These are phyloP conservation scores for Macrochelys suwanniensis DNA, from an alignment of 2,797 vertebrate genomes.

Conservation along the genomic window DNA sequence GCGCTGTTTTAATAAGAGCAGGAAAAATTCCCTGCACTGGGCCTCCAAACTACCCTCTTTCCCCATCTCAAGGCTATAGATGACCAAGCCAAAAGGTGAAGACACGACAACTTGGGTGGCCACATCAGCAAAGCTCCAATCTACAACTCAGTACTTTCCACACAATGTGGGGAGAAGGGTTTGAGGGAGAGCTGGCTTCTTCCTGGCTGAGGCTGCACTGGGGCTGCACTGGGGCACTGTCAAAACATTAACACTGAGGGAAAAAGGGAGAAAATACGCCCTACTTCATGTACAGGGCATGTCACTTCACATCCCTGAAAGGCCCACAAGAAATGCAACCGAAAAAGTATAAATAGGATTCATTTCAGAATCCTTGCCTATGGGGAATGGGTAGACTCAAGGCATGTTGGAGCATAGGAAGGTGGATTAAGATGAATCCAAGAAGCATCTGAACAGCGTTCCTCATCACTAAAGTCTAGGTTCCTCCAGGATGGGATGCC, in stretches of 20 bases:
- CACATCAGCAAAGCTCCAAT: neutral
- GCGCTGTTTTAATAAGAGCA: neutral
- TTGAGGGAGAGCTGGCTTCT: neutral
- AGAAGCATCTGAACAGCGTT: neutral
- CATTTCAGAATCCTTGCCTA: neutral
- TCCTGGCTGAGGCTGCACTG: neutral
- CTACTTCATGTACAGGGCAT: neutral
- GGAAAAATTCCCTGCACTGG: neutral
- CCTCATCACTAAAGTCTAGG: neutral
- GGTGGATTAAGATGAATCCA: neutral
- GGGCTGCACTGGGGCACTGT: neutral
- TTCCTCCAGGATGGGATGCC: neutral
- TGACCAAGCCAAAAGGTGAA: neutral
- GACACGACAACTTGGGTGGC: neutral
- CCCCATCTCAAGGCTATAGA: rapidly evolving
- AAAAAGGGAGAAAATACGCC: neutral
- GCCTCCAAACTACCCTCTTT: neutral
- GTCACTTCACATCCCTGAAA: neutral
- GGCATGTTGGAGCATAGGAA: neutral
- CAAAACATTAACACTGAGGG: neutral
- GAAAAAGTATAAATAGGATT: neutral
- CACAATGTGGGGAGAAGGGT: neutral
- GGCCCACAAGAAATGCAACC: neutral
- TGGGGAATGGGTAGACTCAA: neutral
- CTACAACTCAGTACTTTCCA: neutral